phyloP scores from a whole-genome alignment of 2,888 invertebrate species.

The Thera britannica region DNA sequence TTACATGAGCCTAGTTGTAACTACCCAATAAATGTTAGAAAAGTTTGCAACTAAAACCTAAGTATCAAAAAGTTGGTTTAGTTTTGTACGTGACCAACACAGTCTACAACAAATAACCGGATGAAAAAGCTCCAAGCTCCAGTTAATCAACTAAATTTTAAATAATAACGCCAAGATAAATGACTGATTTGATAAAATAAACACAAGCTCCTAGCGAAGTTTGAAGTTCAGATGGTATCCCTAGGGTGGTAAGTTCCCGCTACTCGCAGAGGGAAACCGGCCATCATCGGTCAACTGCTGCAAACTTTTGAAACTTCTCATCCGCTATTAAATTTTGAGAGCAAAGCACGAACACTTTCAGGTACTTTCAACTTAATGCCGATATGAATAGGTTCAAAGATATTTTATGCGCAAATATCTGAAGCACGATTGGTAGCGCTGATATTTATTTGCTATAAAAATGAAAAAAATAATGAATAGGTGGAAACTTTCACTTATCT shows the following conservation, averaged over 20 bases:
- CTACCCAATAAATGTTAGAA: no score
- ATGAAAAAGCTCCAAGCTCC: background rate
- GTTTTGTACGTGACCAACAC: no score
- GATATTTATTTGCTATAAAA: no score
- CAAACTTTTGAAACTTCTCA: slow-evolving; percentile 11
- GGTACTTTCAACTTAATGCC: background rate
- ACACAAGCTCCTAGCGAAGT: slow-evolving; percentile 30
- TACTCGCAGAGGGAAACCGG: slow-evolving; percentile 18
- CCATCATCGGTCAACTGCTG: slow-evolving; percentile 19
- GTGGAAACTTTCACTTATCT: no score
- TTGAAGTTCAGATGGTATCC: slow-evolving; percentile 30
- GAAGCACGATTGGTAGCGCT: no score
- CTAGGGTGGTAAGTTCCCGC: slow-evolving; percentile 21
- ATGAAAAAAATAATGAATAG: no score
- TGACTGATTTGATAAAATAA: slow-evolving; percentile 32
- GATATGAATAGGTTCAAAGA: no score
- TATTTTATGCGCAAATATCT: no score
- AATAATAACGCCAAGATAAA: slow-evolving; percentile 19
- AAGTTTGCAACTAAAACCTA: no score
- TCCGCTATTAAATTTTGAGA: slow-evolving; percentile 16
- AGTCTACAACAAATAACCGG: background rate
- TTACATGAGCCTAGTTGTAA: no score
- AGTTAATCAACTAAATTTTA: background rate
- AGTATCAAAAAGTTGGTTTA: no score
- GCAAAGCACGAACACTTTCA: slow-evolving; percentile 8